Evolutionary conservation across 2,113 vertebrate genomes (phyloP), one percentile per base, ranked within the genome.

Genomic region (Nycticebus coucang): DNA sequence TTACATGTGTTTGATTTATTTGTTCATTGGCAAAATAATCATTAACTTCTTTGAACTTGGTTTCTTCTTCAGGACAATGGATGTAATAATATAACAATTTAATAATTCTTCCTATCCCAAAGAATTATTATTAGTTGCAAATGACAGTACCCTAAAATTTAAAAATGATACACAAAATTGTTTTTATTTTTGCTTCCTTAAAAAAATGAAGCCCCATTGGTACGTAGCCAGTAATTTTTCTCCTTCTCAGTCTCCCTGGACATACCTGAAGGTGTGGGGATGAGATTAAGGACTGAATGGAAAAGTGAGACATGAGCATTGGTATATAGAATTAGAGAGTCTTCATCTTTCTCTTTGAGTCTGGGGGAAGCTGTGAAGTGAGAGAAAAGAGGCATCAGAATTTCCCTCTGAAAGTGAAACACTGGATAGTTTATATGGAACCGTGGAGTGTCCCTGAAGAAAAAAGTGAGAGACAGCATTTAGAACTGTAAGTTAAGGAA

Each of bases 151-250:
- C 80, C 5, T 57, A 66, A 26, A 90, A 79, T 87, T 71, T 81
- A 91, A 26, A 80, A 80, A 24, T 60, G 21, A 35, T 81, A 62
- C 18, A 50, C 19, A 45, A 53, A 80, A 62, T 50, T 72, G 10
- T 93, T 96, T 97, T 87, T 83, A 68, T 87, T 79, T 79, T 93
- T 21, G 89, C 18, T 68, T 92, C 4, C 53, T 94, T 21, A 26
- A 59, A 80, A 82, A 92, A 83, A 2, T 45, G 4, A 82, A 91
- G 93, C 86, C 0, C 6, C 6, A n/a, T 19, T 4, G 50, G 1
- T 89, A 18, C 4, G 1, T 75, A 78, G 74, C 11, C 50, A 75
- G 4, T 41, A 45, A 45, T 59, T 53, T 53, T 59, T 71, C 19
- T 84, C 12, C 35, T 80, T 84, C 22, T 94, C 59, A 28, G 3